phyloP scores from a whole-genome alignment of 2,113 vertebrate species.

The human region DNA sequence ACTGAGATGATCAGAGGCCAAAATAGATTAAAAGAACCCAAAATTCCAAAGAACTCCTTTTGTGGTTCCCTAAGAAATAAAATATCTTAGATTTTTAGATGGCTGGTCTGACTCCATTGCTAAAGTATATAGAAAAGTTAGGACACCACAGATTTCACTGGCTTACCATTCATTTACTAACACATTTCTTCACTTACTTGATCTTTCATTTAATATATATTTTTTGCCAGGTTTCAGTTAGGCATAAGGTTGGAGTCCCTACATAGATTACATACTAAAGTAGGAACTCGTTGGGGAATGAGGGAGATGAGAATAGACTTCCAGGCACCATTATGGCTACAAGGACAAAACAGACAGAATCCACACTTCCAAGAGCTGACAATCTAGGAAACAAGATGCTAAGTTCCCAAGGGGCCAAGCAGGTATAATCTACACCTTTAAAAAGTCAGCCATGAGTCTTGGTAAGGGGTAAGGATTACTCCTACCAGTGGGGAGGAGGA shows the following conservation, averaged over 20 bases:
- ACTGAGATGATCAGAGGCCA: not conserved
- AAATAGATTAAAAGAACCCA: constrained; percentile 29
- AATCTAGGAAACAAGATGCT: not conserved
- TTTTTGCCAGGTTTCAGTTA: not conserved
- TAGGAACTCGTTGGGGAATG: not conserved
- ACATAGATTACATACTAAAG: not conserved
- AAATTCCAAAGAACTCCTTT: not conserved
- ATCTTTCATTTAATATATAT: not conserved
- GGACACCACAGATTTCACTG: not conserved
- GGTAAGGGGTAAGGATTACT: not conserved
- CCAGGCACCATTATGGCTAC: not conserved
- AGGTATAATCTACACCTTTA: not conserved
- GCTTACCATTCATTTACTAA: not conserved
- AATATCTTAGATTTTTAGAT: not conserved
- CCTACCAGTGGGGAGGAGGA: not conserved
- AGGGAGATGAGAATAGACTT: not conserved
- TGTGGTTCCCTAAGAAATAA: not conserved
- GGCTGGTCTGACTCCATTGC: not conserved
- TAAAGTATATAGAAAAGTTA: not conserved
- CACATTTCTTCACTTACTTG: not conserved
- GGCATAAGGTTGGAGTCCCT: not conserved
- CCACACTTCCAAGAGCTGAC: not conserved
- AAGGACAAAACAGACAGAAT: not conserved
- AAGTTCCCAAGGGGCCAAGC: not conserved
- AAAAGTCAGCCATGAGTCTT: not conserved